phyloP scores from a whole-genome alignment of 2,888 invertebrate genomes.

The Philhelius pedissequus region DNA sequence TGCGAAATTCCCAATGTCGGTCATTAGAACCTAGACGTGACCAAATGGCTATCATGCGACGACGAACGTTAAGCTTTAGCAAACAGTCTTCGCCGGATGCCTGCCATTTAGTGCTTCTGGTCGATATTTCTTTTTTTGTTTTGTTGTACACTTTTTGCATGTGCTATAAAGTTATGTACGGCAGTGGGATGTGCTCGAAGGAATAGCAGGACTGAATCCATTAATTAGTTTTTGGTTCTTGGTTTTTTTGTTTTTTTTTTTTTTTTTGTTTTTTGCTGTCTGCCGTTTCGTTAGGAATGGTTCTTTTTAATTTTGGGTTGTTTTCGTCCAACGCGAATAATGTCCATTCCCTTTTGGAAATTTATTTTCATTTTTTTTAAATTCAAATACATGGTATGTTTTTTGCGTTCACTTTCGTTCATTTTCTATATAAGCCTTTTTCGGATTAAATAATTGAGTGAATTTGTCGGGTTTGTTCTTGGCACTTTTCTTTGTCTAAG shows the following conservation, averaged over 20 bases:
- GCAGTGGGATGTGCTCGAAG: constrained; percentile 13
- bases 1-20: constrained; percentile 29
- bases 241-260: neutral
- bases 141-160: constrained; percentile 40
- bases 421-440: neutral
- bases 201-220: constrained; percentile 26
- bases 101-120: constrained; percentile 51
- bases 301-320: constrained; percentile 3
- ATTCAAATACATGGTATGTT: neutral
- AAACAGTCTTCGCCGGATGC: constrained; percentile 43
- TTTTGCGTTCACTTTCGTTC: neutral
- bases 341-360: constrained; percentile 6
- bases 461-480: constrained; percentile 17
- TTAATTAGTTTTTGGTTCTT: constrained; percentile 61
- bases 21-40: constrained; percentile 59
- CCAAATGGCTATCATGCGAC: constrained; percentile 17
- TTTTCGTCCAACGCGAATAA: constrained; percentile 23
- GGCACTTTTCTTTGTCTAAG: constrained; percentile 22
- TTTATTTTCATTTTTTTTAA: neutral
- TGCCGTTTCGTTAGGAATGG: neutral
- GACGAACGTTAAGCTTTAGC: constrained; percentile 34
- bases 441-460: constrained; percentile 42
- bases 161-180: neutral
- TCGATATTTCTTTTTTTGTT: neutral
- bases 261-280: constrained; percentile 7